phyloP scores from a whole-genome alignment of 2,113 vertebrate species.

The Symphodus melops region DNA sequence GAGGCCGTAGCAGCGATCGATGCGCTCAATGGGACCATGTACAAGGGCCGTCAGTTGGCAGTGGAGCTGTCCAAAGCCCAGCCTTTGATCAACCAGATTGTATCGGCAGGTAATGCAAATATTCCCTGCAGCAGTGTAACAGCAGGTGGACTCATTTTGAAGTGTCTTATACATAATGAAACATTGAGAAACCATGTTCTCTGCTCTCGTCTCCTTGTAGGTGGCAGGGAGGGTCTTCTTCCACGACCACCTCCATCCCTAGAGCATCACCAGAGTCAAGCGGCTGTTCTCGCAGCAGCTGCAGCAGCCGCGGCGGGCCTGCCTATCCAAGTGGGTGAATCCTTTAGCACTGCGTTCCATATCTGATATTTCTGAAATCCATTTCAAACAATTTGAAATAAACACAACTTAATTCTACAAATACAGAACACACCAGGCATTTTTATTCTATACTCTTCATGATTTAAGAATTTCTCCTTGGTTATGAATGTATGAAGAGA shows the following conservation, averaged over 20 bases:
- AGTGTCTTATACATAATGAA: neutral
- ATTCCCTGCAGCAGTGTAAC: slow-evolving; percentile 37
- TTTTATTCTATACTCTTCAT: no score
- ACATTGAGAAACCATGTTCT: slow-evolving; percentile 6
- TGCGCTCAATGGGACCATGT: slow-evolving; percentile 92
- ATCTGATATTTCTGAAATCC: neutral
- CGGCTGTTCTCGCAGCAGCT: slow-evolving; percentile 83
- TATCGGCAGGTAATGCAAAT: slow-evolving; percentile 41
- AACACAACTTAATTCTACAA: no score
- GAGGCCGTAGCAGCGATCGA: slow-evolving; percentile 92
- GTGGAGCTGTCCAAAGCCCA: slow-evolving; percentile 96
- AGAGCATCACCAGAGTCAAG: slow-evolving; percentile 87
- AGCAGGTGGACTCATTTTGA: slow-evolving; percentile 22
- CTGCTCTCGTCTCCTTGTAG: slow-evolving; percentile 18
- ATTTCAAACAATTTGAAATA: neutral
- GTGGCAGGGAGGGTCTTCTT: slow-evolving; percentile 80
- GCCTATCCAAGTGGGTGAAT: slow-evolving; percentile 73
- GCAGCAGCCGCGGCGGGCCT: slow-evolving; percentile 83
- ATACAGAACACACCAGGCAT: no score
- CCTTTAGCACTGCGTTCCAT: neutral
- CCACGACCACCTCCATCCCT: slow-evolving; percentile 78
- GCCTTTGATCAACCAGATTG: slow-evolving; percentile 87
- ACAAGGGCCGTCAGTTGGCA: slow-evolving; percentile 93
- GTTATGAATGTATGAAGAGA: no score
- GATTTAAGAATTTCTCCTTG: no score